Percentiles rank a stretch among this genome's conserved stretches.
These are phyloP conservation scores for Diaphora mendica DNA, from an alignment of 2,888 invertebrate genomes.

Conservation along the genomic window DNA sequence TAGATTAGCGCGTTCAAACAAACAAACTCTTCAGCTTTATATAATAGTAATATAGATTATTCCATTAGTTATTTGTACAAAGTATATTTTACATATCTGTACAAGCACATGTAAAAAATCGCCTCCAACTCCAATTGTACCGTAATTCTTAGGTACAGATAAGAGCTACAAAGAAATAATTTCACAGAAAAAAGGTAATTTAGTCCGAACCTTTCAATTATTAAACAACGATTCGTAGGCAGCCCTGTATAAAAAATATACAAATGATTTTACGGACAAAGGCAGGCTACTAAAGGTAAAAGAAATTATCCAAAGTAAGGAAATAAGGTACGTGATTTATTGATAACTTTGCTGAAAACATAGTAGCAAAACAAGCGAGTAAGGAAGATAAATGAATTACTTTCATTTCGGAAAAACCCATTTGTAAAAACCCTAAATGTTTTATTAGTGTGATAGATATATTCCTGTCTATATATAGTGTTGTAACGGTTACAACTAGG, in stretches of 20 bases:
- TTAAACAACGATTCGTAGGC: slow-evolving; percentile 36
- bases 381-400: slow-evolving; percentile 83
- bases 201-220: slow-evolving; percentile 26
- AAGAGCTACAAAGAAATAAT: slow-evolving; percentile 28
- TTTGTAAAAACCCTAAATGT: slow-evolving; percentile 59
- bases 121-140: not conserved
- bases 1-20: no score
- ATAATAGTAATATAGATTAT: no score
- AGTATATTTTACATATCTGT: not conserved
- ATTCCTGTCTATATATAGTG: slow-evolving; percentile 33
- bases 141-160: slow-evolving; percentile 2
- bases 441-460: slow-evolving; percentile 56
- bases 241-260: slow-evolving; percentile 58
- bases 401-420: slow-evolving; percentile 68
- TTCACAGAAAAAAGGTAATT: slow-evolving; percentile 26
- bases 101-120: not conserved
- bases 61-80: not conserved
- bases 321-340: slow-evolving; percentile 81
- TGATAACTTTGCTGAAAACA: slow-evolving; percentile 72
- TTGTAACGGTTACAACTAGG: slow-evolving; percentile 13
- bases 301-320: slow-evolving; percentile 74
- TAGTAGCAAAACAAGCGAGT: slow-evolving; percentile 76
- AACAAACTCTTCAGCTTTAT: no score
- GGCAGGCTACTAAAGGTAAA: slow-evolving; percentile 63
- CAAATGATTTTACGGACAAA: slow-evolving; percentile 68